Evolutionary conservation across 2,113 vertebrate species (phyloP), one percentile per base, ranked within the genome.

Genomic region (Pedionomus torquatus): DNA sequence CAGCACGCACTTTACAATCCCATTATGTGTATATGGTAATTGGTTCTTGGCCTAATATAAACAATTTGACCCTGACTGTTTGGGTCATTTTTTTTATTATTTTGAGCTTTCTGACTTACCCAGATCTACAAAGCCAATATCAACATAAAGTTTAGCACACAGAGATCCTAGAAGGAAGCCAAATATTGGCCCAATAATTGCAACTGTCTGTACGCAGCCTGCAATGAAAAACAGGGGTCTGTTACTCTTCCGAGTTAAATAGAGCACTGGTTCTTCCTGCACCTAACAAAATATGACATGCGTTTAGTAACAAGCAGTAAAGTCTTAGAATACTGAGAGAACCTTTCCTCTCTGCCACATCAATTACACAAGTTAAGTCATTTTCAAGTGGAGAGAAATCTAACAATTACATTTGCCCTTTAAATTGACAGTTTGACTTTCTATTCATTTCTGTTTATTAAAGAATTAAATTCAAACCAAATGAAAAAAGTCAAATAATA

Each of bases 151-250:
- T 91, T 99, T 99, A 94, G 99, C 98, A 72, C 99, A 99, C 41
- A 98, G 98, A 8, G 99, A 99, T 23, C 99, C 99, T 69, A 99
- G 92, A 93, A 99, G 98, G 95, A 99, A 99, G 43, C 99, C 99
- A 95, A 99, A 98, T 97, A 99, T 99, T 5, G 99, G 99, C 6
- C 99, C 99, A 43, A 99, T 86, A 64, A 99, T 99, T 24, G 99
- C 99, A 13, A 98, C 94, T 1, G 99, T 99, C 92, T 99, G 99
- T 52, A 99, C 98, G 37, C 98, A 99, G 33, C 99, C 99, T 99
- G 93, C 7, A 87, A 97, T 10, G 88, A 72, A 70, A 94, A 83
- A 41, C 9, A 66, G 23, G 51, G 23, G 9, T 57, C 5, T 28
- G 17, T 82, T 51, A 88, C 4, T 10, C 39, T 46, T 77, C 66